Evolutionary conservation across 2,888 invertebrate genomes (phyloP).

Genomic region (Hybos culiciformis): DNA sequence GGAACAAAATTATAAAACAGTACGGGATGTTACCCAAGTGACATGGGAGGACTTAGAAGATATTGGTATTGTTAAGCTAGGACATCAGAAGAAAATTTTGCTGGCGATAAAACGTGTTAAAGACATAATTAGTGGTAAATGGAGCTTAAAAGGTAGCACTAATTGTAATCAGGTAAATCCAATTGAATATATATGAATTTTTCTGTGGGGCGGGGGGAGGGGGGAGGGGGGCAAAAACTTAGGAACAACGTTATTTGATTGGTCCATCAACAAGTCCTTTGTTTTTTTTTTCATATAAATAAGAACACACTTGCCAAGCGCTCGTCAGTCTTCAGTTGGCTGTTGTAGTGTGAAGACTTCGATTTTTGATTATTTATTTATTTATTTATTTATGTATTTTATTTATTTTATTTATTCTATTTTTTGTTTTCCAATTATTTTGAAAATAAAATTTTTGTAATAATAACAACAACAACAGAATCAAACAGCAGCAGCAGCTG

Average conservation of each 20-base stretch:
- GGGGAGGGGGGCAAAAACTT: too few species aligned
- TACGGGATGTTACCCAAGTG: conserved; percentile 86
- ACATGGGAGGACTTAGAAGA: conserved; percentile 99
- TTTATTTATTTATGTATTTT: neutral
- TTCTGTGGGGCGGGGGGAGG: too few species aligned
- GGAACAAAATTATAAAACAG: conserved; percentile 85
- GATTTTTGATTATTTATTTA: neutral
- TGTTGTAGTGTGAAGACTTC: too few species aligned
- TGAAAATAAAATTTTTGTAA: neutral
- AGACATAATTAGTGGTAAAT: conserved; percentile 78
- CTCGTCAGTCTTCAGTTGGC: too few species aligned
- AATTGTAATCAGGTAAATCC: conserved; percentile 19
- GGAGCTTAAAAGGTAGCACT: conserved; percentile 40
- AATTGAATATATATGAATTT: too few species aligned
- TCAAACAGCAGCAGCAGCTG: neutral
- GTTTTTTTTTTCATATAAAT: too few species aligned
- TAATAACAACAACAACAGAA: neutral
- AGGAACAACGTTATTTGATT: too few species aligned
- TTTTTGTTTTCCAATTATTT: neutral
- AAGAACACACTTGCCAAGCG: too few species aligned
- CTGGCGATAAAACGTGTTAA: conserved; percentile 94
- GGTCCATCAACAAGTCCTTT: too few species aligned
- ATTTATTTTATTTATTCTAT: neutral
- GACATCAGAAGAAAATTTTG: conserved; percentile 96
- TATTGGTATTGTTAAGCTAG: conserved; percentile 82